phyloP scores from a whole-genome alignment of 2,888 invertebrate genomes.

The Trachelus iudaicus region DNA sequence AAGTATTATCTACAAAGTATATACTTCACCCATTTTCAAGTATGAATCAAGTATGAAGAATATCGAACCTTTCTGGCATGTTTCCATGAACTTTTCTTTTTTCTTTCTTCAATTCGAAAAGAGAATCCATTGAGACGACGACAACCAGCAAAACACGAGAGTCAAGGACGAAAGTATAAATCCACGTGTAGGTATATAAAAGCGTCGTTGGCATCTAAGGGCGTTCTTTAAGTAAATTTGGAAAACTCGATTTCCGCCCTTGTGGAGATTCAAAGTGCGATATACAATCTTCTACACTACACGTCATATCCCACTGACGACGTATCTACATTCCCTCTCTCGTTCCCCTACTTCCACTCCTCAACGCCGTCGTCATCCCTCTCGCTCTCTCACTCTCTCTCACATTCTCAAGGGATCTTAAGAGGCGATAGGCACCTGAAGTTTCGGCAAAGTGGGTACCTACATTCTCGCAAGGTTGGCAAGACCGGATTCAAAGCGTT shows the following conservation, averaged over 20 bases:
- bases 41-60: neutral
- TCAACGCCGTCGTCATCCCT: neutral
- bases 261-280: neutral
- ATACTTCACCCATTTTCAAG: neutral
- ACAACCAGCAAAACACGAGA: too few relatives aligned
- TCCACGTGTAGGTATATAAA: neutral
- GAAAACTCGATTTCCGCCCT: neutral
- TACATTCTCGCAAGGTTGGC: conserved; percentile 32
- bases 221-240: neutral
- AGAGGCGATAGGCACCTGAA: neutral
- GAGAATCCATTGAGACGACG: too few relatives aligned
- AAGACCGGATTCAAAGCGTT: conserved; percentile 33
- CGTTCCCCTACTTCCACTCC: neutral
- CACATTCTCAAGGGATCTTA: neutral
- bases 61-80: neutral
- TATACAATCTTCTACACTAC: neutral
- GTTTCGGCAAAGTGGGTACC: neutral
- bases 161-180: neutral
- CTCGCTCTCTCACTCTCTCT: neutral
- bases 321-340: neutral
- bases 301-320: neutral
- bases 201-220: neutral
- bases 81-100: neutral
- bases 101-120: neutral
- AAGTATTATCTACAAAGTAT: neutral